phyloP scores from a whole-genome alignment of 2,888 invertebrate genomes.

The Geotrupes spiniger region DNA sequence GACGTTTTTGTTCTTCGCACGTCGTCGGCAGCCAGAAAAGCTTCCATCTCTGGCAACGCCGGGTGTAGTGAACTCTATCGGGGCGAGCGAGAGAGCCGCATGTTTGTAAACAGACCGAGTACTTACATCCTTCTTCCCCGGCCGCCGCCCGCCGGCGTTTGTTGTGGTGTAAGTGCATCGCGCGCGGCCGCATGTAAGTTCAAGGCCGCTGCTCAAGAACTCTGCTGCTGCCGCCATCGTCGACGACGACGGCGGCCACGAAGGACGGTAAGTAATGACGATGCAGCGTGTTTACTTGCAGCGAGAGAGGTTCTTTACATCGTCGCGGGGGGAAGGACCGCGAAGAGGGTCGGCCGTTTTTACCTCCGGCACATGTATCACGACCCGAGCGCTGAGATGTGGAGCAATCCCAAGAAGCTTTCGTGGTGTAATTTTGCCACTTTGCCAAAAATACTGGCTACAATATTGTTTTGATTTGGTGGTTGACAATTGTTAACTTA shows the following conservation, averaged over 20 bases:
- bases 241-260: not conserved
- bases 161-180: constrained; percentile 4
- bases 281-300: not conserved
- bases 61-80: too few relatives aligned
- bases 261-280: not conserved
- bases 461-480: too few relatives aligned
- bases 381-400: too few relatives aligned
- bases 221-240: not conserved
- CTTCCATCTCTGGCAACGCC: too few relatives aligned
- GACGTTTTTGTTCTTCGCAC: too few relatives aligned
- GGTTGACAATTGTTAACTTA: too few relatives aligned
- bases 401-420: too few relatives aligned
- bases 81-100: not conserved
- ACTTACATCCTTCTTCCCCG: constrained; percentile 3
- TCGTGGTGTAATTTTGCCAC: too few relatives aligned
- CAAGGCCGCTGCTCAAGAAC: not conserved
- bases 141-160: not conserved
- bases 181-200: constrained; percentile 3
- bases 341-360: too few relatives aligned
- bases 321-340: not conserved
- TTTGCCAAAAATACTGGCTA: too few relatives aligned
- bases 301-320: constrained; percentile 8
- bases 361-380: too few relatives aligned
- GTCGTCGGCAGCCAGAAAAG: too few relatives aligned
- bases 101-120: constrained; percentile 13